Percentiles rank a stretch among this genome's conserved stretches.
These are phyloP conservation scores for Myathropa florea DNA, from an alignment of 2,888 invertebrate species.

Conservation along the genomic window DNA sequence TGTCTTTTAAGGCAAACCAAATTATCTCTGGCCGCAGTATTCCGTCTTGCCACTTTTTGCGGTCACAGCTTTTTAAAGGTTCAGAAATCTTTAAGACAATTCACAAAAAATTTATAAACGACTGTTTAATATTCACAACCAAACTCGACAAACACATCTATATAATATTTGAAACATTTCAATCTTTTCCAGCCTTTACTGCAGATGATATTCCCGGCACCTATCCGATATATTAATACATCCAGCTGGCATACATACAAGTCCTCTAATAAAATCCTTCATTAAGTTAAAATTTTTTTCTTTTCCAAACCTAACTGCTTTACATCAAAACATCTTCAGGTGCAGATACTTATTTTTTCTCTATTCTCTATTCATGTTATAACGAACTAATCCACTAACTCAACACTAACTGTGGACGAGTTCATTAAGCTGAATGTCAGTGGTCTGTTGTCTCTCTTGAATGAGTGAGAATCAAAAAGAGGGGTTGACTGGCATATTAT, in stretches of 20 bases:
- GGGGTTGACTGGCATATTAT: no score
- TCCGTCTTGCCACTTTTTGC: no score
- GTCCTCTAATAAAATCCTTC: constrained; percentile 47
- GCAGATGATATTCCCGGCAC: constrained; percentile 79
- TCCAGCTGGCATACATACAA: constrained; percentile 54
- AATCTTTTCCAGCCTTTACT: constrained; percentile 79
- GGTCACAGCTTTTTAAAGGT: no score
- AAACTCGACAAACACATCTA: neutral
- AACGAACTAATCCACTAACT: neutral
- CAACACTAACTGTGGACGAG: neutral
- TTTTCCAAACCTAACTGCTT: constrained; percentile 51
- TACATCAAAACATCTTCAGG: constrained; percentile 52
- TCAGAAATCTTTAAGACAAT: no score
- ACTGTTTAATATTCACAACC: neutral
- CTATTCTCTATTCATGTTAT: neutral
- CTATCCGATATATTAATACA: constrained; percentile 74
- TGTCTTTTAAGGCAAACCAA: no score
- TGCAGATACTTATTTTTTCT: constrained; percentile 35
- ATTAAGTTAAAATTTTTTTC: constrained; percentile 1
- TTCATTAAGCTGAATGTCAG: neutral
- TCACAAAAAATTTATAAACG: neutral
- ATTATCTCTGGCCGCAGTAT: no score
- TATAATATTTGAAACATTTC: constrained; percentile 56
- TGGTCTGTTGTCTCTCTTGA: neutral
- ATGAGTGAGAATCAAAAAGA: neutral